Conservation (phyloP, 2,888 invertebrate species). For the Parnassius apollo region DNA sequence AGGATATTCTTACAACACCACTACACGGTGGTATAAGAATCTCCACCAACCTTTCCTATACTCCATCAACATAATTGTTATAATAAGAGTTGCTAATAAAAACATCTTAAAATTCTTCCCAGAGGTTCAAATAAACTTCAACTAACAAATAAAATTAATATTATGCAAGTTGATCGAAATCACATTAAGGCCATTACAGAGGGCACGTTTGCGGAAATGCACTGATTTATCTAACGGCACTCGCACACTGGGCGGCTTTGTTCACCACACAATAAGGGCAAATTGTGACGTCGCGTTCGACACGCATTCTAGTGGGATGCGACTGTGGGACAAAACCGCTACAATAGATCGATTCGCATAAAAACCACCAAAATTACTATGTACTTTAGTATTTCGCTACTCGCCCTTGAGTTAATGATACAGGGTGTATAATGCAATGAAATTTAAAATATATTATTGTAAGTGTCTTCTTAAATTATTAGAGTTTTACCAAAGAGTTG, state of each 20-base stretch:
- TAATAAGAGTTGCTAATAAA: no score
- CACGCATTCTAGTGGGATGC: slow-evolving; percentile 46
- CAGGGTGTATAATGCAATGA: not conserved
- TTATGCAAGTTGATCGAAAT: slow-evolving; percentile 9
- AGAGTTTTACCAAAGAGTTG: not conserved
- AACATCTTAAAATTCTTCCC: no score
- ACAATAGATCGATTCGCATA: slow-evolving; percentile 6
- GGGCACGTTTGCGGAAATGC: slow-evolving; percentile 36
- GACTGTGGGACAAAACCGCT: slow-evolving; percentile 5
- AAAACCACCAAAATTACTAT: slow-evolving; percentile 4
- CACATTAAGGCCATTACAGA: slow-evolving; percentile 1
- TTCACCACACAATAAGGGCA: slow-evolving; percentile 60
- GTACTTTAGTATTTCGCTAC: not conserved
- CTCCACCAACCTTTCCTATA: no score
- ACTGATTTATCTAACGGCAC: slow-evolving; percentile 47
- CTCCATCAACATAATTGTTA: no score
- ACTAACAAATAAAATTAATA: slow-evolving; percentile 8
- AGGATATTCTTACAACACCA: no score
- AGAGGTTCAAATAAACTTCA: no score
- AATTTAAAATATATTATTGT: not conserved
- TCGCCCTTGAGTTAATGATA: not conserved
- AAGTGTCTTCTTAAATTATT: not conserved
- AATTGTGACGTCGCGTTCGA: slow-evolving; percentile 74
- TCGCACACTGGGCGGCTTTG: slow-evolving; percentile 39
- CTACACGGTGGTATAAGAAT: no score